phyloP scores from a whole-genome alignment of 1,140 invertebrate genomes.

The Eriosoma lanigerum region DNA sequence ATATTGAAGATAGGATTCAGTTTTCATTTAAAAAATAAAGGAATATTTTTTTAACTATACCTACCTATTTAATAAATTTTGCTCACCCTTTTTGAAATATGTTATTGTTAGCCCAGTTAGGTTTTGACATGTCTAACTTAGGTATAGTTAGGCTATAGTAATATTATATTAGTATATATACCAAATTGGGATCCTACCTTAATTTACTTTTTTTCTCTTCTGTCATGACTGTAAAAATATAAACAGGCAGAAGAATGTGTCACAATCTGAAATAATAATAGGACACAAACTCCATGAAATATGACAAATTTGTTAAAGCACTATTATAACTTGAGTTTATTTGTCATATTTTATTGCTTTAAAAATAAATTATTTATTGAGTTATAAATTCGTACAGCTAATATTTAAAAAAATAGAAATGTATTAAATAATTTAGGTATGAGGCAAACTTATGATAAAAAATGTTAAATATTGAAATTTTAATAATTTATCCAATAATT shows the following conservation, averaged over 20 bases:
- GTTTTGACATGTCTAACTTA: slow-evolving; percentile 32
- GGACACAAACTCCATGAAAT: slow-evolving; percentile 50
- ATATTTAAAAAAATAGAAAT: too few species aligned
- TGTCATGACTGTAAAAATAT: slow-evolving; percentile 51
- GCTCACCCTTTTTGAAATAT: slow-evolving; percentile 50
- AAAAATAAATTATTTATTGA: not conserved
- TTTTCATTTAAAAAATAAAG: too few species aligned
- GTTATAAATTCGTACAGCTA: too few species aligned
- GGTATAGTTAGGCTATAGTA: slow-evolving; percentile 38
- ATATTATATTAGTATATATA: slow-evolving; percentile 47
- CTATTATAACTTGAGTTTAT: not conserved
- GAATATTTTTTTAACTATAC: too few species aligned
- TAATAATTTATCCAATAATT: not conserved
- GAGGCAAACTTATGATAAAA: not conserved
- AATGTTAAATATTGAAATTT: not conserved
- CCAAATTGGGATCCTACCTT: slow-evolving; percentile 49
- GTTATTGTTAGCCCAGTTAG: slow-evolving; percentile 46
- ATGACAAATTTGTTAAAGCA: slow-evolving; percentile 35
- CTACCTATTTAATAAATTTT: too few species aligned
- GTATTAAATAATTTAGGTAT: too few species aligned
- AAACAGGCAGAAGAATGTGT: slow-evolving; percentile 51
- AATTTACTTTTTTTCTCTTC: slow-evolving; percentile 52
- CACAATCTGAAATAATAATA: slow-evolving; percentile 52
- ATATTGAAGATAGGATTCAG: too few species aligned
- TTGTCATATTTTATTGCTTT: not conserved